These are phyloP conservation scores for Pseudomugil tenellus DNA, from an alignment of 2,797 vertebrate genomes.

Conservation along the genomic window DNA sequence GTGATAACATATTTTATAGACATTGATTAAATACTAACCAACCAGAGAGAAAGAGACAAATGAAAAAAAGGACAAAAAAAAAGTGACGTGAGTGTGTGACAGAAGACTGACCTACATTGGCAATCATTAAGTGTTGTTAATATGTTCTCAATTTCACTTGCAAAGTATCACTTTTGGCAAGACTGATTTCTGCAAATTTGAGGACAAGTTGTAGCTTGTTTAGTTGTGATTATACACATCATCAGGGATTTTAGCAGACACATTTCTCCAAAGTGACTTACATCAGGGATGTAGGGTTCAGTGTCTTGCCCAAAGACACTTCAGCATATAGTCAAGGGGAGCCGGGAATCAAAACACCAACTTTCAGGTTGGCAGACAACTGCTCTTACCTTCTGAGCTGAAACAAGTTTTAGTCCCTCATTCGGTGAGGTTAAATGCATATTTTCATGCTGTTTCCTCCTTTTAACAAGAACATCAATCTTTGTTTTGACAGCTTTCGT, in stretches of 20 bases:
- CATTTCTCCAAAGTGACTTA: too few species aligned
- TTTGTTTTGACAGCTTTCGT: background rate
- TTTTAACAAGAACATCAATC: background rate
- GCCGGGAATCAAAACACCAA: too few species aligned
- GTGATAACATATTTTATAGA: background rate
- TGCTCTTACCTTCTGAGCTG: too few species aligned
- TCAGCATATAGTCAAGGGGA: too few species aligned
- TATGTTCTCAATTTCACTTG: background rate
- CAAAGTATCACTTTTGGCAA: background rate
- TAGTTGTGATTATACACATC: background rate
- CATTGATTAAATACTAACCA: background rate
- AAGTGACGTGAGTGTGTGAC: background rate
- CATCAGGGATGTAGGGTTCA: too few species aligned
- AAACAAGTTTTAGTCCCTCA: too few species aligned
- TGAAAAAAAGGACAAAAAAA: background rate
- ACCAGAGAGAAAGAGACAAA: background rate
- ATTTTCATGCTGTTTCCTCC: background rate
- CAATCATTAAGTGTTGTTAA: background rate
- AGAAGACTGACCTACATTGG: background rate
- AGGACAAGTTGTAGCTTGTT: background rate
- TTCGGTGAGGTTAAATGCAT: background rate
- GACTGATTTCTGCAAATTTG: conserved; percentile 2
- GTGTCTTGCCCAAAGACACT: too few species aligned
- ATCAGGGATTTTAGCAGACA: too few species aligned
- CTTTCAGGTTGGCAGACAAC: too few species aligned